Conservation (phyloP, 35 echinoderm and acorn worm species). For the Diadema setosum region DNA sequence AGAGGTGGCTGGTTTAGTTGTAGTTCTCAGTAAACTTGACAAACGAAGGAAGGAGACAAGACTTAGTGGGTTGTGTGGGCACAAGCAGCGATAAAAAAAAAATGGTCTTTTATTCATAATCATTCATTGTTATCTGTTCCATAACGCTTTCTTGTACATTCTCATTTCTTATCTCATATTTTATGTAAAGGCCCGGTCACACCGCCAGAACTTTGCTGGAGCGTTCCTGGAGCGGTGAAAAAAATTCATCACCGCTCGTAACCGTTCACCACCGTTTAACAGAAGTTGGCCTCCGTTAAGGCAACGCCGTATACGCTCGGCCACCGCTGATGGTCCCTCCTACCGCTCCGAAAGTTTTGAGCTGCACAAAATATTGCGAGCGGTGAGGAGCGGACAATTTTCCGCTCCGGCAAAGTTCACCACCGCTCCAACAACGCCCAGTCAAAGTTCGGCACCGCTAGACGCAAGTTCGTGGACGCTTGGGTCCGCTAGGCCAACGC, state of each 20-base stretch:
- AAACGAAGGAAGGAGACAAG: too few species aligned
- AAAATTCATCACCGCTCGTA: background rate
- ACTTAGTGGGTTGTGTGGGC: too few species aligned
- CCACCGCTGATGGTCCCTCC: conserved; percentile 6
- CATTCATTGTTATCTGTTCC: too few species aligned
- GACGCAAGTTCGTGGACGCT: background rate
- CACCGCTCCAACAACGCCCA: background rate
- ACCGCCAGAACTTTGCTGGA: conserved; percentile 1
- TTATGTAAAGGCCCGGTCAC: background rate
- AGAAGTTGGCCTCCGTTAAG: background rate
- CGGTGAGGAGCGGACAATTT: background rate
- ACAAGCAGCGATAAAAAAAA: too few species aligned
- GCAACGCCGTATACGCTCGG: background rate
- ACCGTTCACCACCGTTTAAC: background rate
- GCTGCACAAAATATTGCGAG: conserved; percentile 1
- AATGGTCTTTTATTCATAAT: too few species aligned
- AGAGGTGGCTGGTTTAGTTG: too few species aligned
- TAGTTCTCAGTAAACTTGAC: too few species aligned
- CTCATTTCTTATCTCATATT: too few species aligned
- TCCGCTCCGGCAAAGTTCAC: background rate
- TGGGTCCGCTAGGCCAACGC: background rate
- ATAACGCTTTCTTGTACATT: too few species aligned
- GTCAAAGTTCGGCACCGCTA: conserved; percentile 3
- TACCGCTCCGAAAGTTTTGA: conserved; percentile 1
- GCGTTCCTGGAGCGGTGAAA: conserved; percentile 9